Percentiles rank a stretch among this genome's conserved stretches.
Evolutionary conservation across 2,888 invertebrate species (phyloP).

Genomic region (Torymus aiolomorphi): DNA sequence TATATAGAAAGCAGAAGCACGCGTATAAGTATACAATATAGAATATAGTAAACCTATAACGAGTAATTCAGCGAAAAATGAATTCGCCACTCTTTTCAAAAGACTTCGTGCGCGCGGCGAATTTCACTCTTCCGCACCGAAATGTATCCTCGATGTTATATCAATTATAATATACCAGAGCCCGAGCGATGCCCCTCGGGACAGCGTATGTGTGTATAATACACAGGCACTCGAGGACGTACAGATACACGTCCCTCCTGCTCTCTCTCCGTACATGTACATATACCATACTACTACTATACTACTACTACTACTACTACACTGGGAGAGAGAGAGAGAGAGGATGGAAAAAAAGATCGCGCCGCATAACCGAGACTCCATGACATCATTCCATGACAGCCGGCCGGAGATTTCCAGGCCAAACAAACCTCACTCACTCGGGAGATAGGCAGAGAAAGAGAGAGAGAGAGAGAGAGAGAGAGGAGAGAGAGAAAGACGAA

Average conservation of each 20-base stretch:
- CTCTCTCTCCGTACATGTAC: not conserved
- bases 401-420: conserved; percentile 69
- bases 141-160: too few relatives aligned
- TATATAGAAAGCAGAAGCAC: too few relatives aligned
- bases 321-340: conserved; percentile 15
- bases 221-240: not conserved
- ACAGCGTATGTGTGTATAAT: not conserved
- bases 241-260: conserved; percentile 9
- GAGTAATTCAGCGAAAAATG: too few relatives aligned
- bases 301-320: too few relatives aligned
- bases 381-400: conserved; percentile 76
- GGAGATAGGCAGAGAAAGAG: conserved; percentile 27
- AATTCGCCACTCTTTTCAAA: too few relatives aligned
- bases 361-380: conserved; percentile 64
- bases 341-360: conserved; percentile 29
- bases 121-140: too few relatives aligned
- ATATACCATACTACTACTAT: not conserved
- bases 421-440: conserved; percentile 65
- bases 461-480: conserved; percentile 18
- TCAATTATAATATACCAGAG: too few relatives aligned
- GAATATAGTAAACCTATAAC: not conserved
- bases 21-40: not conserved
- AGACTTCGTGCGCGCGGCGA: too few relatives aligned
- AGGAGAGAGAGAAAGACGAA: conserved; percentile 59
- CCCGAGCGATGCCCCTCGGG: not conserved